Percentiles rank a stretch among this genome's conserved stretches.
phyloP scores from a whole-genome alignment of 35 echinoderm and acorn worm genomes.

The Eucidaris tribuloides region DNA sequence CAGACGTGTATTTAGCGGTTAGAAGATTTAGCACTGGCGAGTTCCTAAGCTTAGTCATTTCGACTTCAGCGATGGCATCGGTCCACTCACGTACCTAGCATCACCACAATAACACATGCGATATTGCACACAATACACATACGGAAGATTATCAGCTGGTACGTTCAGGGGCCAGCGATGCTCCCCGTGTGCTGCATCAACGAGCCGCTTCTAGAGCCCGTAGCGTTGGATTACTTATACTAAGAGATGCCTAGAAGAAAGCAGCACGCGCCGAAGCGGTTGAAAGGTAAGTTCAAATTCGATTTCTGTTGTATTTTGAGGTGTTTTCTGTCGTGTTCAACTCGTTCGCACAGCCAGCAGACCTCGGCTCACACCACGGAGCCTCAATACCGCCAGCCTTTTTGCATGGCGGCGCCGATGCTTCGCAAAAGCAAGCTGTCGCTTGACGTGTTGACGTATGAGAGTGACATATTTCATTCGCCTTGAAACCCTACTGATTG shows the following conservation, averaged over 20 bases:
- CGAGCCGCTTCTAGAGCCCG: slow-evolving; percentile 17
- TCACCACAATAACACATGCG: too few species aligned
- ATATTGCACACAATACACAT: background rate
- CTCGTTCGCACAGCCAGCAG: slow-evolving; percentile 9
- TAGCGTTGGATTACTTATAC: slow-evolving; percentile 28
- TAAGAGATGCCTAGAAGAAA: slow-evolving; percentile 60
- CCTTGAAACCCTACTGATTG: slow-evolving; percentile 60
- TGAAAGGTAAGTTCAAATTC: slow-evolving; percentile 57
- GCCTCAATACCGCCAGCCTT: slow-evolving; percentile 14
- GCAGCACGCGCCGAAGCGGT: slow-evolving; percentile 61
- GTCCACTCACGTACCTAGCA: too few species aligned
- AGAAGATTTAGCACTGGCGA: too few species aligned
- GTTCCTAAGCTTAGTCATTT: too few species aligned
- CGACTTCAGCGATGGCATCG: too few species aligned
- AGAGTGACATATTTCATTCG: slow-evolving; percentile 76
- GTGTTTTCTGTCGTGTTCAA: slow-evolving; percentile 11
- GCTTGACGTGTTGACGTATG: slow-evolving; percentile 56
- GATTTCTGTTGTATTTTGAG: slow-evolving; percentile 31
- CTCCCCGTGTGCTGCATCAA: slow-evolving; percentile 22
- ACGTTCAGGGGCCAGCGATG: background rate
- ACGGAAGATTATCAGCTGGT: background rate
- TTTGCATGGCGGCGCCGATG: slow-evolving; percentile 33
- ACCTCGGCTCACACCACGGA: background rate
- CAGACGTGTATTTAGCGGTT: too few species aligned
- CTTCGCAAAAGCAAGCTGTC: slow-evolving; percentile 29